A percentile compares a stretch with the other conserved stretches of the same genome.
Conservation (phyloP, 2,888 invertebrate genomes). For the Mythimna vitellina region DNA sequence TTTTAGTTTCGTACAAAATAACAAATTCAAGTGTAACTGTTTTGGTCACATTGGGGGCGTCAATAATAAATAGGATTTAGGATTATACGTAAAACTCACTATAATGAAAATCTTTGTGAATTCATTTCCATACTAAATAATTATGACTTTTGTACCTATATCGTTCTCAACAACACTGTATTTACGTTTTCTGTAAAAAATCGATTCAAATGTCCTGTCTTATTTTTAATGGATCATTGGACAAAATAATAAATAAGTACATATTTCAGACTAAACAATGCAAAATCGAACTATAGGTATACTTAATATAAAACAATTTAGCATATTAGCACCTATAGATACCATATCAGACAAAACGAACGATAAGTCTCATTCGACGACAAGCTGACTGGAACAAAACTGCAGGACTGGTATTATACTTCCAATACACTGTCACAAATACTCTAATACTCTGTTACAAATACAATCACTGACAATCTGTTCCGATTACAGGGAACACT, state of each 20-base stretch:
- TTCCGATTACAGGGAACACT: conserved; percentile 34
- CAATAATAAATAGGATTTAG: conserved; percentile 30
- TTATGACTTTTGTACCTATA: too few species aligned
- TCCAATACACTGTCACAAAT: background rate
- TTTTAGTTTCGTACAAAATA: conserved; percentile 47
- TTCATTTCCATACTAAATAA: conserved; percentile 3
- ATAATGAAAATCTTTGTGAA: conserved; percentile 21
- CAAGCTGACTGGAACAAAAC: conserved; percentile 7
- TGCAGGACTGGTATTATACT: background rate
- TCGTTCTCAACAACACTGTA: background rate
- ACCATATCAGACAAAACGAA: conserved; percentile 49
- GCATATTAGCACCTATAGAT: conserved; percentile 33
- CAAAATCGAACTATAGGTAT: conserved; percentile 3
- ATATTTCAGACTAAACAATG: background rate
- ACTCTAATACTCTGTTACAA: conserved; percentile 10
- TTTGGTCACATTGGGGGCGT: conserved; percentile 24
- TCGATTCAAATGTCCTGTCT: background rate
- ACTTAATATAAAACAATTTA: conserved; percentile 51
- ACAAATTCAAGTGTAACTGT: conserved; percentile 36
- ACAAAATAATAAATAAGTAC: background rate
- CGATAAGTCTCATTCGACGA: conserved; percentile 38
- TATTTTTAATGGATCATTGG: too few species aligned
- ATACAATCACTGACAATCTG: conserved; percentile 43
- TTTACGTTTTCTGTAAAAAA: background rate
- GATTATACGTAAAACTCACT: conserved; percentile 4